Evolutionary conservation across 35 echinoderm and acorn worm species (phyloP), one percentile per base, ranked within the genome.

Genomic region (Apostichopus parvimensis): DNA sequence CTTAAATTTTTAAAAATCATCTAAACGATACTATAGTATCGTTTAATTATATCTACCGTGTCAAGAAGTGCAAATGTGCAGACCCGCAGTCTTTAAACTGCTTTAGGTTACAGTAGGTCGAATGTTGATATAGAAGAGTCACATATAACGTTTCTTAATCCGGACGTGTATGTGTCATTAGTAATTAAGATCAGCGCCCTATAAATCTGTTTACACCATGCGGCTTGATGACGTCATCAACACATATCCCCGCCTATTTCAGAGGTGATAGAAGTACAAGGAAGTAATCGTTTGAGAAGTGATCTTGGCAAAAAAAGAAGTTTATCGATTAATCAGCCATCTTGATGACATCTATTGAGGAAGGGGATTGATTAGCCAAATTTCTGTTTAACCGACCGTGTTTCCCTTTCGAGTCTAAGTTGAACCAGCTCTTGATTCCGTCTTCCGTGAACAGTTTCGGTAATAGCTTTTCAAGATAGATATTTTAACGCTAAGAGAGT

Each of bases 281-380:
- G 53, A 82, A 82, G 52, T 56, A n/a, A 54, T 56, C 45, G 54
- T 82, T 55, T 82, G 79, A 82, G 79, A n/a, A 53, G 79, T 56
- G 79, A 82, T 45, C 55, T 45, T 53, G 11, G 11, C 64, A 14
- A 53, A 6, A 8, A 82, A 56, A 82, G 45, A n/a, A 17, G 9
- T 82, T 82, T 82, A 56, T 82, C 52, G 55, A 82, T 45, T 82
- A 82, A 82, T 82, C 45, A 56, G 79, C 55, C 55, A 45, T 18
- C 52, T 55, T 82, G 45, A 82, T 82, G 79, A 82, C 79, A 82
- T 82, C 79, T 82, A 82, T 82, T 82, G 79, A 82, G 79, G 79
- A 82, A 82, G 55, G 55, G 79, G 55, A 12, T 45, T 82, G 79
- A 82, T 82, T 82, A 82, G 79, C n/a, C 79, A 82, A 82, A 82